These are phyloP conservation scores for Pandemis cinnamomeana DNA, from an alignment of 2,888 invertebrate species.

Conservation along the genomic window DNA sequence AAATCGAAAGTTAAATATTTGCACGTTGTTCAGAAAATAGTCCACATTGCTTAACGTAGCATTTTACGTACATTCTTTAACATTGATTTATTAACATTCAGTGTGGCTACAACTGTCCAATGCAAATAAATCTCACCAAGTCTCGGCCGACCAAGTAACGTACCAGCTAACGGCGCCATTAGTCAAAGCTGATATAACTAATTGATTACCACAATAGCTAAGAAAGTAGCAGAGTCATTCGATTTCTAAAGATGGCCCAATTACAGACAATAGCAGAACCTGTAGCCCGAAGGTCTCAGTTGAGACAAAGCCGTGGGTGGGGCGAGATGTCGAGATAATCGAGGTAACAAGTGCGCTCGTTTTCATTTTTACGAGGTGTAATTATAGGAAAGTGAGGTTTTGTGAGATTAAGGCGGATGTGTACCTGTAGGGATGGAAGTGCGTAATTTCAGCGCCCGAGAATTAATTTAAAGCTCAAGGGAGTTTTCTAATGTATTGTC, in stretches of 20 bases:
- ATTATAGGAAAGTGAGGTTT: slow-evolving; percentile 2
- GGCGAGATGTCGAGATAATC: not conserved
- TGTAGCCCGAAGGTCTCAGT: not conserved
- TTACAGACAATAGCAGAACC: slow-evolving; percentile 21
- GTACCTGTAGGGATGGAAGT: not conserved
- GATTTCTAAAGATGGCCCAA: slow-evolving; percentile 21
- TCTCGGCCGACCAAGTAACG: not conserved
- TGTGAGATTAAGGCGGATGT: not conserved
- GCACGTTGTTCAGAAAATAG: not conserved
- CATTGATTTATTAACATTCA: not conserved
- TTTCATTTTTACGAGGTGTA: slow-evolving; percentile 2
- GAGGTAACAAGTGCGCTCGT: not conserved
- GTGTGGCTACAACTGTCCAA: not conserved
- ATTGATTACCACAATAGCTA: slow-evolving; percentile 11
- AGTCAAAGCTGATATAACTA: slow-evolving; percentile 14
- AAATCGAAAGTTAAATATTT: not conserved
- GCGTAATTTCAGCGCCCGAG: not conserved
- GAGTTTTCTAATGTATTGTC: not conserved
- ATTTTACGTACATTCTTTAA: not conserved
- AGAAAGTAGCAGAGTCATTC: slow-evolving; percentile 17
- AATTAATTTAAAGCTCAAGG: not conserved
- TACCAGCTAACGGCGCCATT: not conserved
- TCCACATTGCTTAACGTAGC: not conserved
- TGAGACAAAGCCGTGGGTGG: slow-evolving; percentile 10
- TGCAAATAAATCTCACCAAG: not conserved